A percentile compares a stretch with the other conserved stretches of the same genome.
These are phyloP conservation scores for Argopecten irradians DNA, from an alignment of 1,140 invertebrate genomes.

Conservation along the genomic window DNA sequence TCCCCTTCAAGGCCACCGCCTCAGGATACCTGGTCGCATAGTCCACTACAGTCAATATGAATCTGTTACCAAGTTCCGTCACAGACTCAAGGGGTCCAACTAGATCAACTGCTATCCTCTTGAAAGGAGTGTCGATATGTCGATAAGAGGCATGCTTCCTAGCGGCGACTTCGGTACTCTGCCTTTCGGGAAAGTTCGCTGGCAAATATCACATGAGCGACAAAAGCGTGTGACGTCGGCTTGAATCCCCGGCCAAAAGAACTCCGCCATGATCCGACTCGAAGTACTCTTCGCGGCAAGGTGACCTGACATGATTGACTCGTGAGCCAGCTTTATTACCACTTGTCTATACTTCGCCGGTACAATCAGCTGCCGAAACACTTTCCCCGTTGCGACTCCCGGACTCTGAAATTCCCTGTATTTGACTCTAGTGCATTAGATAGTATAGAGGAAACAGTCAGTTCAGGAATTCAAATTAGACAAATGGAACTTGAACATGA, in stretches of 20 bases:
- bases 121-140: slow-evolving; percentile 45
- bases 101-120: slow-evolving; percentile 47
- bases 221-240: slow-evolving; percentile 37
- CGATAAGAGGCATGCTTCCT: slow-evolving; percentile 33
- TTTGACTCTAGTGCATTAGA: too few species aligned
- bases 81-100: slow-evolving; percentile 42
- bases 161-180: slow-evolving; percentile 25
- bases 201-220: slow-evolving; percentile 43
- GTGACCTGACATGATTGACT: slow-evolving; percentile 44
- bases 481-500: too few species aligned
- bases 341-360: slow-evolving; percentile 25
- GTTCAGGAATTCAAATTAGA: too few species aligned
- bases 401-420: neutral
- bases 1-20: slow-evolving; percentile 44
- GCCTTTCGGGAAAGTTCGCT: slow-evolving; percentile 38
- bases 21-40: slow-evolving; percentile 52
- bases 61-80: slow-evolving; percentile 39
- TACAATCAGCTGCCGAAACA: slow-evolving; percentile 19
- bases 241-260: slow-evolving; percentile 53
- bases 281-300: slow-evolving; percentile 29
- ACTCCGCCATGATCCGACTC: slow-evolving; percentile 29
- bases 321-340: slow-evolving; percentile 47
- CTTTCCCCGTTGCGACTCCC: neutral
- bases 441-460: too few species aligned
- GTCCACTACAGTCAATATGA: slow-evolving; percentile 51